phyloP scores from a whole-genome alignment of 2,888 invertebrate species.

The Piscicola geometra region DNA sequence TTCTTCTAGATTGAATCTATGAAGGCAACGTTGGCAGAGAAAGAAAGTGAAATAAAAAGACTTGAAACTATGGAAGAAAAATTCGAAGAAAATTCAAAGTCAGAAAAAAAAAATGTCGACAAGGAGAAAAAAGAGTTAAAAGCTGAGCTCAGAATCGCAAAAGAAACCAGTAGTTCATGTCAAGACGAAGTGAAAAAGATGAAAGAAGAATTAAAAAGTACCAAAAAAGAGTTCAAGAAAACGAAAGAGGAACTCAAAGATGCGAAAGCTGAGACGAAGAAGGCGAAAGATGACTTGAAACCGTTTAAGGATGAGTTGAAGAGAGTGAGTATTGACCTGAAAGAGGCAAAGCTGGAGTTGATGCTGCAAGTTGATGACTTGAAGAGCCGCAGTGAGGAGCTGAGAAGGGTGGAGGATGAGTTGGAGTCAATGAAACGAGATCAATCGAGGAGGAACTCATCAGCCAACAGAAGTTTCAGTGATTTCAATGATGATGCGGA shows the following conservation, averaged over 20 bases:
- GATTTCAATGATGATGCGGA: not conserved
- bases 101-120: constrained; percentile 6
- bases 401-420: constrained; percentile 28
- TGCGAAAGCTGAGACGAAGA: constrained; percentile 17
- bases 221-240: constrained; percentile 16
- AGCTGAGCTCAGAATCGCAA: constrained; percentile 17
- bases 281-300: constrained; percentile 16
- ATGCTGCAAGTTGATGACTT: constrained; percentile 30
- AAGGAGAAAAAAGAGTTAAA: constrained; percentile 28
- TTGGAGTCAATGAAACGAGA: constrained; percentile 23
- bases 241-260: constrained; percentile 30
- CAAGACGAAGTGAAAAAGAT: constrained; percentile 23
- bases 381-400: constrained; percentile 30
- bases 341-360: constrained; percentile 24
- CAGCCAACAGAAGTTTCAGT: not conserved
- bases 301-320: constrained; percentile 35
- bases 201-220: constrained; percentile 32
- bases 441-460: not conserved
- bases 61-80: not conserved
- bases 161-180: not conserved
- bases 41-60: constrained; percentile 18
- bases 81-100: constrained; percentile 17
- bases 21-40: constrained; percentile 4
- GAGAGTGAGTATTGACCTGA: constrained; percentile 9
- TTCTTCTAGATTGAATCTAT: not conserved